Evolutionary conservation across 2,888 invertebrate species (phyloP).

Genomic region (Mesochorus sp.): DNA sequence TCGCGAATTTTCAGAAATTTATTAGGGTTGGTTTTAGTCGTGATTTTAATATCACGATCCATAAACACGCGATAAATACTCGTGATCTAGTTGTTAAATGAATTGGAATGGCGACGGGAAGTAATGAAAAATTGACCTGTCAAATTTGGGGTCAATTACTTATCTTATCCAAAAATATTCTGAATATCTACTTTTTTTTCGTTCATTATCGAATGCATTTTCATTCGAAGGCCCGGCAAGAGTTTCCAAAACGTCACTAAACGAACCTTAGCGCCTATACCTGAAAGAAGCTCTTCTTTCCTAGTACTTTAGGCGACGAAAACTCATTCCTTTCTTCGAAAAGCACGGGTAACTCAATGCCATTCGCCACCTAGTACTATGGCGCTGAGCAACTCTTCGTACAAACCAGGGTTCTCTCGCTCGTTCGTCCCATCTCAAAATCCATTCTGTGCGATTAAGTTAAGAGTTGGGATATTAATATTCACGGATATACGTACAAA

Average conservation of each 20-base stretch:
- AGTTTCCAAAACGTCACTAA: conserved; percentile 11
- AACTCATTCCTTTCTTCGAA: conserved; percentile 35
- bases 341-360: conserved; percentile 38
- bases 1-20: background rate
- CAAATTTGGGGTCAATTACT: too few species aligned
- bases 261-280: conserved; percentile 14
- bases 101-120: too few species aligned
- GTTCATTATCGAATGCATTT: background rate
- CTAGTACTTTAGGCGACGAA: conserved; percentile 19
- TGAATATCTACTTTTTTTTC: background rate
- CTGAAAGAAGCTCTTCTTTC: conserved; percentile 6
- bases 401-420: conserved; percentile 1
- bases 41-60: background rate
- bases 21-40: background rate
- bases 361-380: conserved; percentile 44
- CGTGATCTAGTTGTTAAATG: background rate
- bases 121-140: too few species aligned
- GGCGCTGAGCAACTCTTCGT: conserved; percentile 35
- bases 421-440: conserved; percentile 64
- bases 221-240: background rate
- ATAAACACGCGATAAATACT: background rate
- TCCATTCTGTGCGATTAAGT: conserved; percentile 79
- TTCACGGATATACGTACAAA: conserved; percentile 79
- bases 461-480: conserved; percentile 79
- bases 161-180: conserved; percentile 11